A percentile compares a stretch with the other conserved stretches of the same genome.
Evolutionary conservation across 2,888 invertebrate species (phyloP).

Genomic region (Falcaria lacertinaria): DNA sequence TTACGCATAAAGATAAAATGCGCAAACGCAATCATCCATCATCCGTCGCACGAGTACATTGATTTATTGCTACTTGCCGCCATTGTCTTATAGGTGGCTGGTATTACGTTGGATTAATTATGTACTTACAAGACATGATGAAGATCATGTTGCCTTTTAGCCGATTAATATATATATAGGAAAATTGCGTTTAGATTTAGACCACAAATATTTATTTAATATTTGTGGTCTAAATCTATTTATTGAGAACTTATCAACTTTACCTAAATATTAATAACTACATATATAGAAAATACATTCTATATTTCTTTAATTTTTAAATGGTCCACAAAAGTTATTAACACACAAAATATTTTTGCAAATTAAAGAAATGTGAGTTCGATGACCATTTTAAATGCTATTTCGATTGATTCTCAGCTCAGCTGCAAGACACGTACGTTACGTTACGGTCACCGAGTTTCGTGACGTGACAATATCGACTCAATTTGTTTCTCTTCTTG

Average conservation of each 20-base stretch:
- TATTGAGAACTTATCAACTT: too few species aligned
- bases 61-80: constrained; percentile 40
- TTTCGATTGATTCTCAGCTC: constrained; percentile 37
- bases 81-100: constrained; percentile 25
- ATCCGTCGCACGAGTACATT: constrained; percentile 35
- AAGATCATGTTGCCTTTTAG: constrained; percentile 4
- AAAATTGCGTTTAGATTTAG: too few species aligned
- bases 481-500: too few species aligned
- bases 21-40: constrained; percentile 42
- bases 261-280: too few species aligned
- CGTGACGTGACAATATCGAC: constrained; percentile 61
- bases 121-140: neutral
- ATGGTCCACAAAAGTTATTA: too few species aligned
- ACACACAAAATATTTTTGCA: neutral
- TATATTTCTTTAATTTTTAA: too few species aligned
- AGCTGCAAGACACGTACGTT: constrained; percentile 45
- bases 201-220: too few species aligned
- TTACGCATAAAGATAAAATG: constrained; percentile 6
- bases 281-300: too few species aligned
- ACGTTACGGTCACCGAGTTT: constrained; percentile 45
- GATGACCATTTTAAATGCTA: constrained; percentile 40
- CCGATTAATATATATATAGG: constrained; percentile 18
- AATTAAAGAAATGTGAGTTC: constrained; percentile 12
- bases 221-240: too few species aligned
- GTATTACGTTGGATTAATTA: constrained; percentile 43